phyloP scores from a whole-genome alignment of 2,113 vertebrate species.

The Apodemus sylvaticus region DNA sequence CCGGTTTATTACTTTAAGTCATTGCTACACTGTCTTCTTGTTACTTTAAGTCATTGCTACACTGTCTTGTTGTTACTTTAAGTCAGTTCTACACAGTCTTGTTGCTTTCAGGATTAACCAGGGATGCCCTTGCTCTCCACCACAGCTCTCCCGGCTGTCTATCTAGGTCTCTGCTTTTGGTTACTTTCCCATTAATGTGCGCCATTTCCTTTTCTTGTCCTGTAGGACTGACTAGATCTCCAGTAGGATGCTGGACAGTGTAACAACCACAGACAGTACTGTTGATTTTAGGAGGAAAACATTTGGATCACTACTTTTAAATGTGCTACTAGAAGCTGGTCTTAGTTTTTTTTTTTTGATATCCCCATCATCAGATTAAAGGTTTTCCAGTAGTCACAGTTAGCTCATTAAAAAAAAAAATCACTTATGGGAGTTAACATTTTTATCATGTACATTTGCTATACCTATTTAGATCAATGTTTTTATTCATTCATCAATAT shows the following conservation, averaged over 20 bases:
- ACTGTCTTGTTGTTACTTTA: not conserved
- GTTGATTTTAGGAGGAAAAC: not conserved
- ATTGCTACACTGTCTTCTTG: not conserved
- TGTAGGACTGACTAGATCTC: not conserved
- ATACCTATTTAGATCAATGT: not conserved
- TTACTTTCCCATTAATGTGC: not conserved
- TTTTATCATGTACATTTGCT: not conserved
- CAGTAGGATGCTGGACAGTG: not conserved
- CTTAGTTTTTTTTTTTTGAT: not conserved
- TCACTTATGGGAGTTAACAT: not conserved
- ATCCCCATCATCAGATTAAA: not conserved
- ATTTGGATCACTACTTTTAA: not conserved
- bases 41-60: not conserved
- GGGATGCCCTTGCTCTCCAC: not conserved
- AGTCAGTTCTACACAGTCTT: not conserved
- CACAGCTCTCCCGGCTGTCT: not conserved
- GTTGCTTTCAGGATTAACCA: not conserved
- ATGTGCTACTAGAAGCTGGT: not conserved
- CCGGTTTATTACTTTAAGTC: too few species aligned
- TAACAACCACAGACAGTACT: not conserved
- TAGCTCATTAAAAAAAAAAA: not conserved
- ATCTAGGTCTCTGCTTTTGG: not conserved
- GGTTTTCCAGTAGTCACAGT: not conserved
- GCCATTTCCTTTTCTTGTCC: not conserved
- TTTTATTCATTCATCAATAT: not conserved